Evolutionary conservation across 1,140 invertebrate genomes (phyloP), one percentile per base, ranked within the genome.

Genomic region (Leptestheria dahalacensis): DNA sequence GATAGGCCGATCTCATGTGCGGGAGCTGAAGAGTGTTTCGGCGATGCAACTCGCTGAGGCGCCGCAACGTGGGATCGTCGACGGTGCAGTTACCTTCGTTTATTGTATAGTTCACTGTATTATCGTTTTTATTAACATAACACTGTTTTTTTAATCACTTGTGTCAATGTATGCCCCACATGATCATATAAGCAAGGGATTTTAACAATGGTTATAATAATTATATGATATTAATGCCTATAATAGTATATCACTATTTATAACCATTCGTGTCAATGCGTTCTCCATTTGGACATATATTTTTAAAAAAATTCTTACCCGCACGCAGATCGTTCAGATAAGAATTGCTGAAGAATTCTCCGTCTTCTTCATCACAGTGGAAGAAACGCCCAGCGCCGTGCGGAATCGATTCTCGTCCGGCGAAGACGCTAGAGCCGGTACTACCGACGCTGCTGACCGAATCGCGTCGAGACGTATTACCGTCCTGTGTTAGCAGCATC

Each of bases 1-100:
- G 85, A 73, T 95, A 94, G 0, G 87, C 84, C 62, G 86, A 88
- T 72, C 86, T 89, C 54, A 94, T 72, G 70, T 95, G 91, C 3
- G 89, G 87, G 20, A 82, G 85, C 62, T 85, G 85, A 53, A 93
- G 72, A 0, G 90, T 89, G 72, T 95, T 95, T 25, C 91, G 75
- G 67, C 82, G 79, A 66, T 84, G 80, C 18, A 94, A 73, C 68
- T 90, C 85, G 3, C 79, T 79, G 12, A 87, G 64, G 57, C 85
- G 69, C 21, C 71, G 68, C 60, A 68, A 48, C 18, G 41, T 72
- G 72, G n/a, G 71, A 47, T 64, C 62, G 57, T 61, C 59, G 28
- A 23, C 54, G 47, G 62, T 26, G 61, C 64, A 46, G 65, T 66
- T 48, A 74, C 71, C 11, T n/a, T n/a, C n/a, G n/a, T n/a, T n/a